Percentiles rank a stretch among this genome's conserved stretches.
Conservation (phyloP, 92 coral and sea anemone species). For the Porites evermanni region DNA sequence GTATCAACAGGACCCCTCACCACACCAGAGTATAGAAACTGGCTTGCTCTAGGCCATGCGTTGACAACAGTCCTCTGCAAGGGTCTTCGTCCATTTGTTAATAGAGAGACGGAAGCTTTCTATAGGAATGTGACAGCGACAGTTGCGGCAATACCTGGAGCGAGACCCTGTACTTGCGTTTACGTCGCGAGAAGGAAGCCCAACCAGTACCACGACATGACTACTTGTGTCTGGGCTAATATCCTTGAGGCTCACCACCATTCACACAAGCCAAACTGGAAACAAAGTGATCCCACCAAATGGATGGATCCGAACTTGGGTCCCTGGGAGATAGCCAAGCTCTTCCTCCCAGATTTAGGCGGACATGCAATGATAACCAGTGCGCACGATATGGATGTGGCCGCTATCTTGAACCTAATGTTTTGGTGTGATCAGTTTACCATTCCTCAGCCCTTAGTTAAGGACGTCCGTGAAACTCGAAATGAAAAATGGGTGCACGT, state of each 20-base stretch:
- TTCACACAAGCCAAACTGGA: constrained; percentile 69
- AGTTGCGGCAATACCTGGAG: constrained; percentile 2
- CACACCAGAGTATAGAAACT: constrained; percentile 66
- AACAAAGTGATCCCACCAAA: constrained; percentile 68
- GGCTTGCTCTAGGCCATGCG: constrained; percentile 88
- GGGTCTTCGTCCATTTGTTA: constrained; percentile 68
- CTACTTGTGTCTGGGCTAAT: constrained; percentile 67
- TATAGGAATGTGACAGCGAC: constrained; percentile 41
- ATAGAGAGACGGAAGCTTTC: constrained; percentile 47
- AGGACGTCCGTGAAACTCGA: constrained; percentile 67
- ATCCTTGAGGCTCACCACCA: constrained; percentile 56
- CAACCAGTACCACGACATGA: constrained; percentile 55
- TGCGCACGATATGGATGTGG: constrained; percentile 67
- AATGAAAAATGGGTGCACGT: constrained; percentile 71
- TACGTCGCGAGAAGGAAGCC: constrained; percentile 38
- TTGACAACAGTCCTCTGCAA: constrained; percentile 39
- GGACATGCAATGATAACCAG: constrained; percentile 24
- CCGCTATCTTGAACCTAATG: constrained; percentile 78
- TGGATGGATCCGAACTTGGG: constrained; percentile 81
- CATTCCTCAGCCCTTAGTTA: constrained; percentile 49
- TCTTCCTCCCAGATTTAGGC: constrained; percentile 74
- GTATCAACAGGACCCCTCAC: background rate
- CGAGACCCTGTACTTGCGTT: constrained; percentile 49
- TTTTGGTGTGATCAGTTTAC: constrained; percentile 66
- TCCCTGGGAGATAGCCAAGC: constrained; percentile 83